phyloP scores from a whole-genome alignment of 2,797 vertebrate species.

The Sciurus vulgaris region DNA sequence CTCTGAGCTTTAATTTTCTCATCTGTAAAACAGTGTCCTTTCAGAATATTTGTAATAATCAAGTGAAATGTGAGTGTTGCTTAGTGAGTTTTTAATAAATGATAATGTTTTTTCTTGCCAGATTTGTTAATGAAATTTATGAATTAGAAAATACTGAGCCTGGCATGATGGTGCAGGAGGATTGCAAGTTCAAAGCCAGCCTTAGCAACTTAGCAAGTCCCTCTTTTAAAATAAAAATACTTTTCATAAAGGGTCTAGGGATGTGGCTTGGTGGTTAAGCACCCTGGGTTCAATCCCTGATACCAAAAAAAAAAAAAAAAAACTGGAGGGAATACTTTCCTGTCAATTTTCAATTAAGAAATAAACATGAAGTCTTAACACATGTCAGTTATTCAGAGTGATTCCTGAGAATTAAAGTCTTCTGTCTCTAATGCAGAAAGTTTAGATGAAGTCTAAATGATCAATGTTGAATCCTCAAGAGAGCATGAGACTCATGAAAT shows the following conservation, averaged over 20 bases:
- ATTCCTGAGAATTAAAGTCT: slow-evolving; percentile 48
- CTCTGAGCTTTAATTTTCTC: slow-evolving; percentile 67
- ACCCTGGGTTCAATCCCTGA: too few species aligned
- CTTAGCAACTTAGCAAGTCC: too few species aligned
- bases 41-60: neutral
- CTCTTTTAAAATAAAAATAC: too few species aligned
- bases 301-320: neutral
- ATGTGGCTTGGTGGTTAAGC: too few species aligned
- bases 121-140: slow-evolving; percentile 35
- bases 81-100: neutral
- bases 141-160: neutral
- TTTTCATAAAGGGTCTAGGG: too few species aligned
- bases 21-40: neutral
- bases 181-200: too few species aligned
- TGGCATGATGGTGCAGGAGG: neutral
- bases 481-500: neutral
- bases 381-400: neutral
- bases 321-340: neutral
- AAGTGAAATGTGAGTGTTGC: neutral
- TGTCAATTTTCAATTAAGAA: slow-evolving; percentile 42
- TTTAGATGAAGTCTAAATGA: slow-evolving; percentile 67
- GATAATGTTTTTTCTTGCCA: neutral
- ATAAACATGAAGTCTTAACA: neutral
- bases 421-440: neutral
- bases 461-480: neutral